Conservation (phyloP, 2,113 vertebrate species). For the Dromiciops gliroides region DNA sequence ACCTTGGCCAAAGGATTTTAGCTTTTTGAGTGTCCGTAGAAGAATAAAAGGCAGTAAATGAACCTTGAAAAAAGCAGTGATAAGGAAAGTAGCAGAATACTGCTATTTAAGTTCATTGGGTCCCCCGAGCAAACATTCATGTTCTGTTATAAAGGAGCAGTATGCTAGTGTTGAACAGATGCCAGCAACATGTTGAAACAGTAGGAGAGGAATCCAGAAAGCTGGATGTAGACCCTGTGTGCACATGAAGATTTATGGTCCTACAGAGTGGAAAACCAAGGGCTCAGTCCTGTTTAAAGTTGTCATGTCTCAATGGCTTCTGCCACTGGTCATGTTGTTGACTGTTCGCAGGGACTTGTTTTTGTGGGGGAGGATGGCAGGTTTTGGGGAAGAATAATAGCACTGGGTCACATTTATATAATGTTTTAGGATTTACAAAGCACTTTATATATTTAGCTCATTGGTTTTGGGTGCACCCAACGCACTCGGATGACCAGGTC, state of each 20-base stretch:
- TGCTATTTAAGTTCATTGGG: slow-evolving; percentile 35
- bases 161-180: slow-evolving; percentile 7
- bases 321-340: background rate
- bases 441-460: background rate
- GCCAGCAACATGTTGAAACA: slow-evolving; percentile 44
- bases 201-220: slow-evolving; percentile 30
- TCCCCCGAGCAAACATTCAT: slow-evolving; percentile 38
- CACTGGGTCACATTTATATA: background rate
- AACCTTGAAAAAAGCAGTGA: slow-evolving; percentile 46
- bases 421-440: background rate
- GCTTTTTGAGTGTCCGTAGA: background rate
- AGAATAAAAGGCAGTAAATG: slow-evolving; percentile 40
- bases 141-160: slow-evolving; percentile 10
- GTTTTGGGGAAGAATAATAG: too few relatives aligned
- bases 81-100: slow-evolving; percentile 19
- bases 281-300: background rate
- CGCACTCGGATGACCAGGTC: background rate
- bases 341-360: background rate
- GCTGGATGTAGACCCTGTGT: slow-evolving; percentile 25
- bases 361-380: background rate
- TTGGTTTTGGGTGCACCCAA: background rate
- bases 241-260: background rate
- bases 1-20: slow-evolving; percentile 7
- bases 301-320: background rate
- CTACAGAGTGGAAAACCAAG: background rate